Base-by-base conservation (phyloP, 2,888 invertebrate genomes). In the Gymnoscelis rufifasciata region DNA sequence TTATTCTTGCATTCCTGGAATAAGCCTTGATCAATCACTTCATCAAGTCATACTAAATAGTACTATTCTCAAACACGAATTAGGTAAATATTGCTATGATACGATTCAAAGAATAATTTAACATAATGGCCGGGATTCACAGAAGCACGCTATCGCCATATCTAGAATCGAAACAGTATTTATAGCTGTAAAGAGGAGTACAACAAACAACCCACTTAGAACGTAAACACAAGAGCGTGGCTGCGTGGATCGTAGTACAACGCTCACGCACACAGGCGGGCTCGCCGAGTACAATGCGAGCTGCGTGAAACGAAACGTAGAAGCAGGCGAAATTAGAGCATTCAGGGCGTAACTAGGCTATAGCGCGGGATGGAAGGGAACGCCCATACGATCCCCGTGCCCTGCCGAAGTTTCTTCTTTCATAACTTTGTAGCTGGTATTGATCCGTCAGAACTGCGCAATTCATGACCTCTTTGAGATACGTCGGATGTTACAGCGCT, bases 401-500 rank as follows among this genome's bases (percentile, higher is more conserved):
- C 82, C 78, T 81, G 79, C 82, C 82, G 76, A 86, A 87, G 76
- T 87, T 84, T 78, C 84, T 84, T 79, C 84, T 87, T 87, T 87
- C 87, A 87, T 86, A 87, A 87, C 84, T 86, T 83, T 75, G 83
- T 78, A 78, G 77, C 78, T 68, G 62, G 80, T 86, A 87, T 87
- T 82, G 87, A 87, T 87, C 87, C 87, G 79, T 78, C 81, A 79
- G 74, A 81, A 82, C 83, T 84, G 83, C 86, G 86, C 86, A 80
- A 82, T 83, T 83, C 82, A 82, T 78, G 77, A 77, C 73, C 71
- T 75, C 76, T 66, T 71, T 46, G 55, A 51, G 55, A 55, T 71
- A 74, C 68, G 73, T 64, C 68, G 68, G 64, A 71, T 74, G 72
- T 70, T 73, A 70, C 72, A 72, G 65, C 62, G 63, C 65, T 64